phyloP scores from a whole-genome alignment of 2,888 invertebrate species.

The Thereva nobilitata region DNA sequence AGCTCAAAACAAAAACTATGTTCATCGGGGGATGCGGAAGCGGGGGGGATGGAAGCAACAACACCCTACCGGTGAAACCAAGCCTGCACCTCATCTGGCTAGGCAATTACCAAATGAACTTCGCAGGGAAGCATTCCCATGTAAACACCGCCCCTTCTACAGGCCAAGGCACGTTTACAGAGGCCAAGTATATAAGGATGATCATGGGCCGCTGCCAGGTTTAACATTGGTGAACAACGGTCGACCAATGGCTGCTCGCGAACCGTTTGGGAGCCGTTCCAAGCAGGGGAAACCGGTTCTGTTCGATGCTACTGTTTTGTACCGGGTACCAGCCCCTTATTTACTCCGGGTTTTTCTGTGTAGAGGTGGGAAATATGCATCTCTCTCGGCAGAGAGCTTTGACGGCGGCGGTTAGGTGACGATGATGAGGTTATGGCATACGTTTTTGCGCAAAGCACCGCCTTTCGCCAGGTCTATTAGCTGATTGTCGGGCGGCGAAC shows the following conservation, averaged over 20 bases:
- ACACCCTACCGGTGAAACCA: background rate
- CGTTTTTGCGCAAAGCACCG: conserved; percentile 15
- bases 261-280: too few relatives aligned
- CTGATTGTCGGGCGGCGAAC: conserved; percentile 3
- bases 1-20: too few relatives aligned
- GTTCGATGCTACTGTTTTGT: too few relatives aligned
- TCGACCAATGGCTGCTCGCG: too few relatives aligned
- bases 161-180: too few relatives aligned
- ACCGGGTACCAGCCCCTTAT: too few relatives aligned
- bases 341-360: too few relatives aligned
- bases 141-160: conserved; percentile 13
- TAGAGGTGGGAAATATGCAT: background rate
- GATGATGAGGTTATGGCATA: conserved; percentile 28
- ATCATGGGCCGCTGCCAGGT: too few relatives aligned
- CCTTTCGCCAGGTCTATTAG: conserved; percentile 16
- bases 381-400: conserved; percentile 3
- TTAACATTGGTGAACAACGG: too few relatives aligned
- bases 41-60: background rate
- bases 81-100: background rate
- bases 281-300: too few relatives aligned
- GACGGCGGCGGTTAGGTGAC: conserved; percentile 8
- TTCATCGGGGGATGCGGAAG: too few relatives aligned
- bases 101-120: conserved; percentile 32
- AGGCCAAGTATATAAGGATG: too few relatives aligned
- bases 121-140: background rate